These are phyloP conservation scores for Passer montanus DNA, from an alignment of 2,113 vertebrate genomes.

Conservation along the genomic window DNA sequence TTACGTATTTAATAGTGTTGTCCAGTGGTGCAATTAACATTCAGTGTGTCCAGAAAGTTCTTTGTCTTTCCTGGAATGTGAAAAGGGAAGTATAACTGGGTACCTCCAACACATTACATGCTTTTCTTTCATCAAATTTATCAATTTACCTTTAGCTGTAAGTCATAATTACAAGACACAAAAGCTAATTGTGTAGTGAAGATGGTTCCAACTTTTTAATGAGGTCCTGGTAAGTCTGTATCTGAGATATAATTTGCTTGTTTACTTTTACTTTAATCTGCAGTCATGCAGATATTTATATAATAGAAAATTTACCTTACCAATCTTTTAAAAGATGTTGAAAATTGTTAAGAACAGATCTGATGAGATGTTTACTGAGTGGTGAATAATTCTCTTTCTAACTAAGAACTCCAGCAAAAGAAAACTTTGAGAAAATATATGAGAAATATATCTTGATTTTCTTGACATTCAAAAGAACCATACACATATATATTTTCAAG, in stretches of 20 bases:
- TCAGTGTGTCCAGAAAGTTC: background rate
- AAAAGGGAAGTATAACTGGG: background rate
- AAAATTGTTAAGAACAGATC: background rate
- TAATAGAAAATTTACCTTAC: background rate
- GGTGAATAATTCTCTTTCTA: background rate
- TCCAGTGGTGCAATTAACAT: background rate
- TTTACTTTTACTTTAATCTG: background rate
- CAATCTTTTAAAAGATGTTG: background rate
- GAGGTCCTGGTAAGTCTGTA: background rate
- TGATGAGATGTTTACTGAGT: background rate
- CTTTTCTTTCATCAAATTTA: background rate
- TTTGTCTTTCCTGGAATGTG: background rate
- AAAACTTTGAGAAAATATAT: background rate
- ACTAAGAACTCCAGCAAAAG: background rate
- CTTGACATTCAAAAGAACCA: background rate
- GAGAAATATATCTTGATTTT: background rate
- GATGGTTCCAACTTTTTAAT: background rate
- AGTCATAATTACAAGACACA: background rate
- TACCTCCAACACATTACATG: rapidly evolving
- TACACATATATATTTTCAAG: background rate
- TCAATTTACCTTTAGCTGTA: background rate
- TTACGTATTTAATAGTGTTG: background rate
- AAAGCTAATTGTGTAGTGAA: background rate
- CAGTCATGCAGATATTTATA: background rate
- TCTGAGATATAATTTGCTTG: background rate